Evolutionary conservation across 1,140 invertebrate genomes (phyloP).

Genomic region (Rhopalosiphum maidis): DNA sequence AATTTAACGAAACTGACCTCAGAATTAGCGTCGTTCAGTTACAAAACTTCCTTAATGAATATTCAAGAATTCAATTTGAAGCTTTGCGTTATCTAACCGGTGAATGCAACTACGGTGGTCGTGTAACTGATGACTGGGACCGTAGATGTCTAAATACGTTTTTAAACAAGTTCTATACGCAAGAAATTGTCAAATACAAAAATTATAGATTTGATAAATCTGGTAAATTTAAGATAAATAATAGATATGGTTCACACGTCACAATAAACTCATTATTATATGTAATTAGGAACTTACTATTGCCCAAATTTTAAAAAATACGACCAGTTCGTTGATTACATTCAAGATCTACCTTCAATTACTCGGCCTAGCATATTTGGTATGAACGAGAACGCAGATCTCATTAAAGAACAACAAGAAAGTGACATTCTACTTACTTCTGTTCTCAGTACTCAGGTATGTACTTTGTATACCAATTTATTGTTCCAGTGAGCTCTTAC

Average conservation of each 20-base stretch:
- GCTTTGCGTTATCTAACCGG: slow-evolving; percentile 90
- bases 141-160: slow-evolving; percentile 84
- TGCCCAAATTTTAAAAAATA: slow-evolving; percentile 78
- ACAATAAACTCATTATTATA: background rate
- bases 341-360: slow-evolving; percentile 72
- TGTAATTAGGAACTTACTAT: slow-evolving; percentile 72
- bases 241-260: background rate
- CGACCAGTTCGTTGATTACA: slow-evolving; percentile 71
- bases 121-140: slow-evolving; percentile 96
- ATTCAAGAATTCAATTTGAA: slow-evolving; percentile 82
- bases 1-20: slow-evolving; percentile 93
- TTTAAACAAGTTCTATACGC: slow-evolving; percentile 80
- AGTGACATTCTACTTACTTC: slow-evolving; percentile 80
- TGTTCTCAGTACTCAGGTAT: slow-evolving; percentile 84
- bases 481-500: no score
- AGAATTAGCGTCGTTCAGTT: slow-evolving; percentile 74
- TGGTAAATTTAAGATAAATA: slow-evolving; percentile 28
- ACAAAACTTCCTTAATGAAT: slow-evolving; percentile 42
- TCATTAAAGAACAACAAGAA: slow-evolving; percentile 91
- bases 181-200: slow-evolving; percentile 62
- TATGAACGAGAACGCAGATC: slow-evolving; percentile 93
- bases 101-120: slow-evolving; percentile 96
- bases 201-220: slow-evolving; percentile 55
- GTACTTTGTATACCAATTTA: background rate
- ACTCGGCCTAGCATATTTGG: slow-evolving; percentile 88